Evolutionary conservation across 2,888 invertebrate genomes (phyloP).

Genomic region (Catocala sponsa): DNA sequence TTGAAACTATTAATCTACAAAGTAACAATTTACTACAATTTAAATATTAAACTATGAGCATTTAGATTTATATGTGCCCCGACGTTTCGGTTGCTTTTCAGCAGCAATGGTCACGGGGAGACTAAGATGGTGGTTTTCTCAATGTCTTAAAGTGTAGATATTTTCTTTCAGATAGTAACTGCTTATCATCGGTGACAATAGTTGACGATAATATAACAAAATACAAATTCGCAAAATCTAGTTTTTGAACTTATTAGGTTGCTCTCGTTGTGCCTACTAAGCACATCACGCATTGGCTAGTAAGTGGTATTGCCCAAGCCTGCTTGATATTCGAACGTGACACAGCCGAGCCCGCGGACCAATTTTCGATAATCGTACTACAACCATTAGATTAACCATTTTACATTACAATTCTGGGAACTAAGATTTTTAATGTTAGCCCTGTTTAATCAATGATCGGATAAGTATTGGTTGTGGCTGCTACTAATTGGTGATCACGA

Average conservation of each 20-base stretch:
- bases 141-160: too few species aligned
- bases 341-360: conserved; percentile 75
- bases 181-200: too few species aligned
- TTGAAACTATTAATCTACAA: too few species aligned
- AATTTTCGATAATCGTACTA: conserved; percentile 82
- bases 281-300: conserved; percentile 78
- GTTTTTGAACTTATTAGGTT: conserved; percentile 5
- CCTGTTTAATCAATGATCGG: conserved; percentile 44
- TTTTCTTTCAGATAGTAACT: too few species aligned
- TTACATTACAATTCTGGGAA: conserved; percentile 86
- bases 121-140: too few species aligned
- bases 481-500: conserved; percentile 21
- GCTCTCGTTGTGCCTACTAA: conserved; percentile 4
- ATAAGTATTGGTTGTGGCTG: conserved; percentile 30
- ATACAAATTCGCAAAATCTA: background rate
- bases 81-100: too few species aligned
- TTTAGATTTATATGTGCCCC: too few species aligned
- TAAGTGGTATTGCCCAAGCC: conserved; percentile 78
- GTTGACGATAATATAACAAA: too few species aligned
- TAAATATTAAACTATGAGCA: too few species aligned
- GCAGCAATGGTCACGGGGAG: too few species aligned
- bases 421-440: conserved; percentile 54
- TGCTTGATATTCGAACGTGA: conserved; percentile 84
- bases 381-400: conserved; percentile 80
- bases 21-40: too few species aligned